Conservation (phyloP, 2,888 invertebrate species). For the Rhagophthalmus giganteus region DNA sequence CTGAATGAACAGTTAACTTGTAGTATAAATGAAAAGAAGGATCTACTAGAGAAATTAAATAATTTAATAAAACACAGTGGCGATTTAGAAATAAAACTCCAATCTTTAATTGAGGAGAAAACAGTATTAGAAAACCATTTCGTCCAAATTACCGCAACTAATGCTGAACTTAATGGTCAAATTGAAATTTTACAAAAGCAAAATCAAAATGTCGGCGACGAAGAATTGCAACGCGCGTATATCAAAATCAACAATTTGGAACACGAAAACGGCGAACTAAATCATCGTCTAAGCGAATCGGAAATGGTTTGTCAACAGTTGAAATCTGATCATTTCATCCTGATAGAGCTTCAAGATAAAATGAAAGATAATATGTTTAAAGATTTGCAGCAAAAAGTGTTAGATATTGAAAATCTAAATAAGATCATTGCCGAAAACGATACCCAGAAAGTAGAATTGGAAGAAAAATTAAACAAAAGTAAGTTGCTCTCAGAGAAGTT, state of each 20-base stretch:
- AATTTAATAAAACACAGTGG: slow-evolving; percentile 6
- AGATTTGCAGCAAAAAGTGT: slow-evolving; percentile 49
- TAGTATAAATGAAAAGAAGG: slow-evolving; percentile 17
- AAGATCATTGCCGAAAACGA: slow-evolving; percentile 48
- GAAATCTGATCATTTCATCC: slow-evolving; percentile 40
- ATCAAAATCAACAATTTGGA: slow-evolving; percentile 43
- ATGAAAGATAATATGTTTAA: slow-evolving; percentile 44
- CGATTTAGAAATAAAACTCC: slow-evolving; percentile 4
- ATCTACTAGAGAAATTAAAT: slow-evolving; percentile 17
- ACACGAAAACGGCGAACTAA: slow-evolving; percentile 45
- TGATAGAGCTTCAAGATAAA: slow-evolving; percentile 41
- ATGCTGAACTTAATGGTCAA: slow-evolving; percentile 26
- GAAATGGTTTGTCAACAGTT: slow-evolving; percentile 38
- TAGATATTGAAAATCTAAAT: slow-evolving; percentile 49
- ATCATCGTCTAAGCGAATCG: slow-evolving; percentile 36
- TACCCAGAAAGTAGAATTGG: slow-evolving; percentile 3
- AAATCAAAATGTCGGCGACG: no score
- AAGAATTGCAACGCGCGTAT: slow-evolving; percentile 25
- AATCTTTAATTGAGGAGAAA: slow-evolving; percentile 19
- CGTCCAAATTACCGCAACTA: slow-evolving; percentile 25
- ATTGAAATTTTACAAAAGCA: slow-evolving; percentile 50
- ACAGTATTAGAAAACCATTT: slow-evolving; percentile 13
- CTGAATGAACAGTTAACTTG: slow-evolving; percentile 36
- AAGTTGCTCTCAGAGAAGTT: slow-evolving; percentile 40
- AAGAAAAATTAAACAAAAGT: slow-evolving; percentile 26